These are phyloP conservation scores for Sicus ferrugineus DNA, from an alignment of 2,888 invertebrate genomes.

Conservation along the genomic window DNA sequence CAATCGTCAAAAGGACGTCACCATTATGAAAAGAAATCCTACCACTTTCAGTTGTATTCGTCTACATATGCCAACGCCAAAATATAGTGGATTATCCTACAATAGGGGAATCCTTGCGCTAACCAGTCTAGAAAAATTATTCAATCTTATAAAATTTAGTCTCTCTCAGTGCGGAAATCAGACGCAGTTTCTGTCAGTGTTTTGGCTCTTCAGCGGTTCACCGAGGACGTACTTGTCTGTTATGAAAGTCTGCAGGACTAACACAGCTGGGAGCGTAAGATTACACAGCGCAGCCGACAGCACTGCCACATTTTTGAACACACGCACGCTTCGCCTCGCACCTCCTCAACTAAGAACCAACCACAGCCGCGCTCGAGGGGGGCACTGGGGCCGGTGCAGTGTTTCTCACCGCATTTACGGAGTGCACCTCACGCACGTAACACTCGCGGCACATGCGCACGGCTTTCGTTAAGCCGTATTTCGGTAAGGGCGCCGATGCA, in stretches of 20 bases:
- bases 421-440: conserved; percentile 54
- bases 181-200: conserved; percentile 16
- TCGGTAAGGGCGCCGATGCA: conserved; percentile 90
- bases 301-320: background rate
- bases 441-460: conserved; percentile 84
- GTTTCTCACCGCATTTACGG: conserved; percentile 20
- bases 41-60: conserved; percentile 35
- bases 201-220: conserved; percentile 1
- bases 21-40: background rate
- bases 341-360: conserved; percentile 14
- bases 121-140: too few relatives aligned
- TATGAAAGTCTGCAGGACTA: background rate
- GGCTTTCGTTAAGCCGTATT: conserved; percentile 90
- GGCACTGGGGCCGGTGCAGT: conserved; percentile 24
- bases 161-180: conserved; percentile 3
- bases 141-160: conserved; percentile 7
- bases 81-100: conserved; percentile 17
- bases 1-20: conserved; percentile 22
- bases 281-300: conserved; percentile 9
- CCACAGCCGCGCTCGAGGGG: conserved; percentile 13
- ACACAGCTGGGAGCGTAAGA: background rate
- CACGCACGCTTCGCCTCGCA: background rate
- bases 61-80: conserved; percentile 16
- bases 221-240: background rate
- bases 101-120: too few relatives aligned